phyloP scores from a whole-genome alignment of 2,888 invertebrate species.

The Hedya salicella region DNA sequence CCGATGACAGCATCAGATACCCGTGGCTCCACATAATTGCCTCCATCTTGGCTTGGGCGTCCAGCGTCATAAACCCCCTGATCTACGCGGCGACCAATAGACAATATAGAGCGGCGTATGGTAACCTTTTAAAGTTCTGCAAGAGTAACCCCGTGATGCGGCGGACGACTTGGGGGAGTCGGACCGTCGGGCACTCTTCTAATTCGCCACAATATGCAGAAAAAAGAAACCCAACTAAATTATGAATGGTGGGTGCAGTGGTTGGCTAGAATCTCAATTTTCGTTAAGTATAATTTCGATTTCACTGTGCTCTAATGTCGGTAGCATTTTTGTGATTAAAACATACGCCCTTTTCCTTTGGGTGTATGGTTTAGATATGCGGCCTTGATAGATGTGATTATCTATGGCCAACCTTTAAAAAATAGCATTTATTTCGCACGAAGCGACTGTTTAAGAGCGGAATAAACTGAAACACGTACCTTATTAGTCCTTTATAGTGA shows the following conservation, averaged over 20 bases:
- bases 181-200: conserved; percentile 77
- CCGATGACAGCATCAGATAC: conserved; percentile 89
- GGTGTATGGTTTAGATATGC: too few species aligned
- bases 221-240: conserved; percentile 72
- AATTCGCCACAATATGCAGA: conserved; percentile 77
- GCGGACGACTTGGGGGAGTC: conserved; percentile 77
- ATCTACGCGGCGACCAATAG: conserved; percentile 96
- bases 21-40: conserved; percentile 93
- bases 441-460: too few species aligned
- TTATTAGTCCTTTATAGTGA: too few species aligned
- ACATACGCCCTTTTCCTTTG: too few species aligned
- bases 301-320: too few species aligned
- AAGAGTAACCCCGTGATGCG: conserved; percentile 69
- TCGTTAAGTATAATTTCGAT: conserved; percentile 2
- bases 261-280: conserved; percentile 25
- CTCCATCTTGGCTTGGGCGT: conserved; percentile 95
- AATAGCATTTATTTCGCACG: too few species aligned
- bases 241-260: conserved; percentile 59
- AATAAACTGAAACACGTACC: too few species aligned
- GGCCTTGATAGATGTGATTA: too few species aligned
- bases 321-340: too few species aligned
- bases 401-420: too few species aligned
- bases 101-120: conserved; percentile 89
- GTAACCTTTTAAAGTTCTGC: conserved; percentile 80
- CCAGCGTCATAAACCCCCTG: conserved; percentile 94